A percentile compares a stretch with the other conserved stretches of the same genome.
phyloP scores from a whole-genome alignment of 2,797 vertebrate species.

The Labroides dimidiatus region DNA sequence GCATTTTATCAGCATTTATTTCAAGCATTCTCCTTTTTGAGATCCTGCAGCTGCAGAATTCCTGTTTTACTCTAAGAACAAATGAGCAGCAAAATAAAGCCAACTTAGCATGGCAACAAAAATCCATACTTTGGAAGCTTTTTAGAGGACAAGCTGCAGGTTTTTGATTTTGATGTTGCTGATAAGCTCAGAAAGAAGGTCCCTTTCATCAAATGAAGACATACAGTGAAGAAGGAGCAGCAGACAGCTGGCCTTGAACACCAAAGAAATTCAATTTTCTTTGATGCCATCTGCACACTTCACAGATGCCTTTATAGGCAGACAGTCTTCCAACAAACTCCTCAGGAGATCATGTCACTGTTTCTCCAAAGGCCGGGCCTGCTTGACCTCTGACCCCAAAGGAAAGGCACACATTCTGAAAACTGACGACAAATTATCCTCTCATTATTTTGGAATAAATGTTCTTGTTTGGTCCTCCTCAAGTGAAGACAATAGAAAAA shows the following conservation, averaged over 20 bases:
- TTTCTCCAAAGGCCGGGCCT: slow-evolving; percentile 25
- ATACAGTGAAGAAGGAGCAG: slow-evolving; percentile 49
- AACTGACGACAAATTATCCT: not conserved
- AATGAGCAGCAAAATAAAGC: not conserved
- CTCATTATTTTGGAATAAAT: too few relatives aligned
- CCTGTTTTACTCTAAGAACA: not conserved
- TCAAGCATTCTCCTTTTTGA: slow-evolving; percentile 31
- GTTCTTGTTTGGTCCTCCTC: not conserved
- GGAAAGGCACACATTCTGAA: slow-evolving; percentile 24
- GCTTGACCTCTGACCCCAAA: slow-evolving; percentile 54
- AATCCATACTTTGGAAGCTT: too few relatives aligned
- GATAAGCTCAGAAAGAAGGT: slow-evolving; percentile 17
- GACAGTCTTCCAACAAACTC: slow-evolving; percentile 17
- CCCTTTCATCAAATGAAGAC: slow-evolving; percentile 40
- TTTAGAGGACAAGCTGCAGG: not conserved
- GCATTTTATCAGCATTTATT: slow-evolving; percentile 67
- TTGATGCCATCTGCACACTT: slow-evolving; percentile 80
- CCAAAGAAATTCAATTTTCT: slow-evolving; percentile 72
- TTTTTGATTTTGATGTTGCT: slow-evolving; percentile 19
- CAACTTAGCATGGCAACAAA: not conserved
- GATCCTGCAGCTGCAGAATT: slow-evolving; percentile 20
- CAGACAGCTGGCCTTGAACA: slow-evolving; percentile 72
- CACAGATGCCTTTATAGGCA: slow-evolving; percentile 67
- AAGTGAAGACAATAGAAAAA: not conserved
- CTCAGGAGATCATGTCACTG: slow-evolving; percentile 16